Percentiles rank a stretch among this genome's conserved stretches.
Conservation (phyloP, 2,797 vertebrate genomes). For the Remorina albescens region DNA sequence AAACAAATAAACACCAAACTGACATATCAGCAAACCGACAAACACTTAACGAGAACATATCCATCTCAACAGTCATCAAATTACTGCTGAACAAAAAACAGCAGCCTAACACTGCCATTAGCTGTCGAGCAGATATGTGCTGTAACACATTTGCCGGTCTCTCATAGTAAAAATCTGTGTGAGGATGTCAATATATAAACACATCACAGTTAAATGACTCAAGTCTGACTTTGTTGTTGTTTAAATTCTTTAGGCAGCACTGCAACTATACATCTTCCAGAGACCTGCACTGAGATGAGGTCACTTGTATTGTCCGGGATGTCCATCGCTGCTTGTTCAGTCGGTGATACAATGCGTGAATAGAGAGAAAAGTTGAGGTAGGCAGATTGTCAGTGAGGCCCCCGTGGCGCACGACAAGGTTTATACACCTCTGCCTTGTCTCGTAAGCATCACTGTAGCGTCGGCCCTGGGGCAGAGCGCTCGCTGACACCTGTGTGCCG, state of each 20-base stretch:
- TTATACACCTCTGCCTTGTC: conserved; percentile 74
- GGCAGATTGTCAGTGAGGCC: conserved; percentile 42
- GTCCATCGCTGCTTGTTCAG: conserved; percentile 42
- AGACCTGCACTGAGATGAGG: conserved; percentile 12
- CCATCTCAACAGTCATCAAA: conserved; percentile 34
- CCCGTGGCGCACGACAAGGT: conserved; percentile 56
- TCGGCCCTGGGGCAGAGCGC: conserved; percentile 74
- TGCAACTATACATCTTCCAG: not conserved
- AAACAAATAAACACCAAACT: conserved; percentile 51
- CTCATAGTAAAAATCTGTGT: too few relatives aligned
- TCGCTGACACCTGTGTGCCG: conserved; percentile 76
- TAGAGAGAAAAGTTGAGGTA: conserved; percentile 20
- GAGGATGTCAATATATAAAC: too few relatives aligned
- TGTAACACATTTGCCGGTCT: conserved; percentile 15
- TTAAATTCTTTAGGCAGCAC: not conserved
- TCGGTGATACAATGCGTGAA: conserved; percentile 34
- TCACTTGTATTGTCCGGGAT: conserved; percentile 16
- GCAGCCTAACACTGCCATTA: conserved; percentile 8
- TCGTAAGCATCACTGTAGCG: conserved; percentile 71
- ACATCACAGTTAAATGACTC: conserved; percentile 30
- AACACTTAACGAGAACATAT: conserved; percentile 31
- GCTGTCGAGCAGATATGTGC: conserved; percentile 12
- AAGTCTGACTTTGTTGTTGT: conserved; percentile 2
- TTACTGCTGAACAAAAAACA: conserved; percentile 38
- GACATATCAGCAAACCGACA: conserved; percentile 50